Percentiles rank a stretch among this genome's conserved stretches.
Conservation (phyloP, 2,113 vertebrate species). For the Halichoeres trimaculatus region DNA sequence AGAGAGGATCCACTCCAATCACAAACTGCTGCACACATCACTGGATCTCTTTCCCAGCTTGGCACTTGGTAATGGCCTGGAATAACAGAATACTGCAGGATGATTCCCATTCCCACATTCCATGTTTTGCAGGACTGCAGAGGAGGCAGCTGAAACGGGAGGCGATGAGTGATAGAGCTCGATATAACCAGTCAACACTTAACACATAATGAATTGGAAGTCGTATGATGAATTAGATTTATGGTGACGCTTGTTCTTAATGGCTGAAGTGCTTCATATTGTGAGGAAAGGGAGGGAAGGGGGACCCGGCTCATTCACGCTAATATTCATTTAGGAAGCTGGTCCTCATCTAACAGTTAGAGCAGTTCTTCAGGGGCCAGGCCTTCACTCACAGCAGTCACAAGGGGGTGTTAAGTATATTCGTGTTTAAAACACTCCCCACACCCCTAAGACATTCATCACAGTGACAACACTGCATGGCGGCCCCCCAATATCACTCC, state of each 20-base stretch:
- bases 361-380: conserved; percentile 59
- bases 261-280: conserved; percentile 68
- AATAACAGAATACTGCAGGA: conserved; percentile 77
- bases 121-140: conserved; percentile 45
- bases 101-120: conserved; percentile 70
- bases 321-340: conserved; percentile 78
- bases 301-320: conserved; percentile 51
- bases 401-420: conserved; percentile 81
- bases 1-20: conserved; percentile 80
- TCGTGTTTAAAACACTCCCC: conserved; percentile 86
- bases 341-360: conserved; percentile 78
- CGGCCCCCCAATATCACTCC: conserved; percentile 81
- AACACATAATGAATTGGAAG: conserved; percentile 82
- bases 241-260: conserved; percentile 62
- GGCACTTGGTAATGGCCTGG: conserved; percentile 81
- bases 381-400: conserved; percentile 73
- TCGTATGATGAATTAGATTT: conserved; percentile 74
- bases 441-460: conserved; percentile 85
- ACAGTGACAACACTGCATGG: conserved; percentile 79
- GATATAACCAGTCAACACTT: conserved; percentile 83
- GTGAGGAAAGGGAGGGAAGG: conserved; percentile 38
- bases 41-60: conserved; percentile 75
- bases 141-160: conserved; percentile 54
- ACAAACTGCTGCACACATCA: conserved; percentile 80
- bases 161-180: conserved; percentile 73